A percentile compares a stretch with the other conserved stretches of the same genome.
phyloP scores from a whole-genome alignment of 2,888 invertebrate genomes.

The Aphodius granarius region DNA sequence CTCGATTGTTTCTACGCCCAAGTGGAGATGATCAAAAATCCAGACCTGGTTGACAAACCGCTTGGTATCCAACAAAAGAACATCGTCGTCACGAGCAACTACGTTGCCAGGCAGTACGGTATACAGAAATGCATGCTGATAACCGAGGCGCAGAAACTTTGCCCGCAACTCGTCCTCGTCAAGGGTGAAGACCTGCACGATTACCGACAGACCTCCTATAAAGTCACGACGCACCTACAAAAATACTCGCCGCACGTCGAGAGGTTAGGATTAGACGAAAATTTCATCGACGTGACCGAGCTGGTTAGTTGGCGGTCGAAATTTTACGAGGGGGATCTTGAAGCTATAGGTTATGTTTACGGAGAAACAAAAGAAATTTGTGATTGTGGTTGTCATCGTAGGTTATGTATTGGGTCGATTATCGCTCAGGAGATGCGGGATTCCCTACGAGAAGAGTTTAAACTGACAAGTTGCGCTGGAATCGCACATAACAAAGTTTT shows the following conservation, averaged over 20 bases:
- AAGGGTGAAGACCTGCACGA: constrained; percentile 83
- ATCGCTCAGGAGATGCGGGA: constrained; percentile 78
- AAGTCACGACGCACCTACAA: constrained; percentile 71
- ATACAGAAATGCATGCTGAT: constrained; percentile 78
- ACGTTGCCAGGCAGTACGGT: constrained; percentile 74
- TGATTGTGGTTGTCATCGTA: constrained; percentile 72
- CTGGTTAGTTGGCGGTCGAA: constrained; percentile 54
- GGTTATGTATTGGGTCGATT: constrained; percentile 70
- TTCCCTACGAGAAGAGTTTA: constrained; percentile 67
- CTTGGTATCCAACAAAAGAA: constrained; percentile 84
- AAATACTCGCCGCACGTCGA: constrained; percentile 76
- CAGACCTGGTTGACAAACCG: constrained; percentile 66
- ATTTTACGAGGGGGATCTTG: constrained; percentile 36
- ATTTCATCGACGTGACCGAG: constrained; percentile 78
- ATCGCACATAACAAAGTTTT: constrained; percentile 82
- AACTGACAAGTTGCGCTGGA: constrained; percentile 80
- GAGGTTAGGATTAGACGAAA: constrained; percentile 83
- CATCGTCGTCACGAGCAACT: constrained; percentile 83
- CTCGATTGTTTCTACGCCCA: constrained; percentile 87
- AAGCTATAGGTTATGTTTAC: constrained; percentile 62
- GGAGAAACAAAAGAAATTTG: constrained; percentile 63
- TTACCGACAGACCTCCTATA: constrained; percentile 77
- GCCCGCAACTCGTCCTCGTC: constrained; percentile 74
- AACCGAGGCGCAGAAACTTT: constrained; percentile 71
- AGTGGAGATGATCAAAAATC: constrained; percentile 78